Percentiles rank a stretch among this genome's conserved stretches.
These are phyloP conservation scores for Pollenia angustigena DNA, from an alignment of 2,888 invertebrate species.

Conservation along the genomic window DNA sequence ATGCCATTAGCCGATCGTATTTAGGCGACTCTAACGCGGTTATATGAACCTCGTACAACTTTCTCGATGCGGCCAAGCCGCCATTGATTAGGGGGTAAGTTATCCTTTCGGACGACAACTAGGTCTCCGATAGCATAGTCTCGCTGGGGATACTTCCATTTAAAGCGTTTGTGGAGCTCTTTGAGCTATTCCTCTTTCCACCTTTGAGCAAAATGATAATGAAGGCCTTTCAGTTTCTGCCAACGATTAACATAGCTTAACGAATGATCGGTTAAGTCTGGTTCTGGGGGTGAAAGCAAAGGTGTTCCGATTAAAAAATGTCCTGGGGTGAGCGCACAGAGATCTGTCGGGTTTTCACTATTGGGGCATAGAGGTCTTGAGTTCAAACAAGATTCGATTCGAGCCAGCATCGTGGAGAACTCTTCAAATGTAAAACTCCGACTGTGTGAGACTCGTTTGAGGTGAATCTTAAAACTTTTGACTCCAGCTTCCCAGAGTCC, in stretches of 20 bases:
- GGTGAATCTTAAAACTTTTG: constrained; percentile 48
- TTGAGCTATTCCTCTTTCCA: too few relatives aligned
- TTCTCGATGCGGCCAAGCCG: too few relatives aligned
- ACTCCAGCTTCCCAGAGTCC: constrained; percentile 53
- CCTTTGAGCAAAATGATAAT: constrained; percentile 18
- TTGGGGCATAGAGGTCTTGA: constrained; percentile 42
- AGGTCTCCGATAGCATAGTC: too few relatives aligned
- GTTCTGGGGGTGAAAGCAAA: constrained; percentile 29
- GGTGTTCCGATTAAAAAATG: constrained; percentile 30
- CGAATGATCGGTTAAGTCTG: background rate
- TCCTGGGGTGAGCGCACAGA: constrained; percentile 28
- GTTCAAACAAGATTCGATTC: constrained; percentile 52
- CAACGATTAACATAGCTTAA: constrained; percentile 21
- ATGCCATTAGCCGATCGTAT: too few relatives aligned
- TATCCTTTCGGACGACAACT: too few relatives aligned
- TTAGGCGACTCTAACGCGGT: too few relatives aligned
- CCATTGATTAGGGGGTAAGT: too few relatives aligned
- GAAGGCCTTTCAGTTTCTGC: constrained; percentile 17
- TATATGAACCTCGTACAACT: too few relatives aligned
- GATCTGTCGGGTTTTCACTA: constrained; percentile 35
- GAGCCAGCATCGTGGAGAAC: constrained; percentile 27
- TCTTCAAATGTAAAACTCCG: constrained; percentile 50
- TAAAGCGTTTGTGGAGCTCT: too few relatives aligned
- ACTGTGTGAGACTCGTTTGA: constrained; percentile 22
- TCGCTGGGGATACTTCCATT: too few relatives aligned